Conservation (phyloP, 2,888 invertebrate genomes). For the Cerastis rubricosa region DNA sequence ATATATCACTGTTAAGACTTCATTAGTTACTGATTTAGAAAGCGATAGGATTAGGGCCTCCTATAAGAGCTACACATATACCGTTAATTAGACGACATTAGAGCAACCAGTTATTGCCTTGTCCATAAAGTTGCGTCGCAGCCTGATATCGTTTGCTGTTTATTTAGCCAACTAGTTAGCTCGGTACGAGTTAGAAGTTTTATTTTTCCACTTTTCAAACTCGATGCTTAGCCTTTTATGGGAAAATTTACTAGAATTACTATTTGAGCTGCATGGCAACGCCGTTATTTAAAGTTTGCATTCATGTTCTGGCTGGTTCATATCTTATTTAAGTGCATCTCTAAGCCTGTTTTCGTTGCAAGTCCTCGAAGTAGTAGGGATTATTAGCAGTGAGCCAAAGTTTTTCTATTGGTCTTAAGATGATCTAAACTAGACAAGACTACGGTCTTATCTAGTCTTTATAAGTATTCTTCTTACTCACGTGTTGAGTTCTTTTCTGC, state of each 20-base stretch:
- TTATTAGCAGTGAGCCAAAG: neutral
- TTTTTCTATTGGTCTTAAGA: slow-evolving; percentile 8
- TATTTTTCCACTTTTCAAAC: slow-evolving; percentile 55
- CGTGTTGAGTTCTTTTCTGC: neutral
- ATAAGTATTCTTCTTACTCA: neutral
- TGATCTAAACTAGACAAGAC: too few species aligned
- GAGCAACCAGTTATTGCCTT: slow-evolving; percentile 45
- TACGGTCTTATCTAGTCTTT: neutral
- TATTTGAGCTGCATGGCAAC: slow-evolving; percentile 7
- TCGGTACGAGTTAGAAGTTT: slow-evolving; percentile 53
- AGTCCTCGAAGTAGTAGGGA: neutral
- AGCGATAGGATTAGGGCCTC: slow-evolving; percentile 38
- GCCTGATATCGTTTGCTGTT: slow-evolving; percentile 23
- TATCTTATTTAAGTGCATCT: slow-evolving; percentile 9
- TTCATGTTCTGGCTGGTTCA: slow-evolving; percentile 14
- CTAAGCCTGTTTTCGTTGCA: slow-evolving; percentile 22
- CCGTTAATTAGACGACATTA: slow-evolving; percentile 51
- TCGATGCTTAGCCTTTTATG: slow-evolving; percentile 38
- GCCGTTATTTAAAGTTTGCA: slow-evolving; percentile 36
- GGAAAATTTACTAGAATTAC: slow-evolving; percentile 32
- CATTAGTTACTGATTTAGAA: slow-evolving; percentile 45
- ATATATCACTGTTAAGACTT: slow-evolving; percentile 22
- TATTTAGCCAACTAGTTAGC: slow-evolving; percentile 46
- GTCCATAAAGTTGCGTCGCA: slow-evolving; percentile 23
- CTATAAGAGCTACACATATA: slow-evolving; percentile 40